Percentiles rank a stretch among this genome's conserved stretches.
Evolutionary conservation across 2,888 invertebrate species (phyloP).

Genomic region (Xestia xanthographa): DNA sequence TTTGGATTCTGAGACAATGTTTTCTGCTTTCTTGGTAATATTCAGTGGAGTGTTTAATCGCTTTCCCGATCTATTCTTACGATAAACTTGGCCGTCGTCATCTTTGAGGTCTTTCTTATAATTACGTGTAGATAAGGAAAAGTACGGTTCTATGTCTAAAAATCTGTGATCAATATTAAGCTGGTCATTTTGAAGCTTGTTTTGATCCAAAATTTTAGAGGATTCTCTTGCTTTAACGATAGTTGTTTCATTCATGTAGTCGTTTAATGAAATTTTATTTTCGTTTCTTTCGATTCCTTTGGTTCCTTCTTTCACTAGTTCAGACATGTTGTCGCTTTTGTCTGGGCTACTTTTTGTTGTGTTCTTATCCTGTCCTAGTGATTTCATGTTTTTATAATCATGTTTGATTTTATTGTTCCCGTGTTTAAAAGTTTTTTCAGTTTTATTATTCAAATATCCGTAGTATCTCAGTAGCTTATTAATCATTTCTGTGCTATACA

Average conservation of each 20-base stretch:
- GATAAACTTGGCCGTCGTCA: constrained; percentile 63
- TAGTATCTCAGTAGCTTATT: constrained; percentile 87
- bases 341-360: constrained; percentile 52
- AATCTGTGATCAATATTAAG: constrained; percentile 80
- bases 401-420: constrained; percentile 71
- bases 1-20: constrained; percentile 64
- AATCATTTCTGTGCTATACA: constrained; percentile 89
- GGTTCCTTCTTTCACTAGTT: constrained; percentile 67
- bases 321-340: constrained; percentile 60
- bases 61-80: constrained; percentile 78
- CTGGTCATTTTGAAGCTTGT: constrained; percentile 81
- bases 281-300: constrained; percentile 70
- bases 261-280: constrained; percentile 74
- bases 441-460: constrained; percentile 87
- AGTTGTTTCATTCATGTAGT: constrained; percentile 79
- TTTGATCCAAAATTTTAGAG: constrained; percentile 82
- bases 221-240: constrained; percentile 78
- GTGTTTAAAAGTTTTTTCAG: constrained; percentile 79
- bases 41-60: constrained; percentile 83
- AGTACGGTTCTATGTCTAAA: constrained; percentile 75
- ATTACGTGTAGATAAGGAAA: constrained; percentile 68
- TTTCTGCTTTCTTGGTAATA: constrained; percentile 68
- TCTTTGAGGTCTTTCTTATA: constrained; percentile 71
- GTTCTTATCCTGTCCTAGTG: constrained; percentile 54
- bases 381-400: constrained; percentile 49